Base-by-base conservation (phyloP, 2,113 vertebrate species). In the Saguinus midas region DNA sequence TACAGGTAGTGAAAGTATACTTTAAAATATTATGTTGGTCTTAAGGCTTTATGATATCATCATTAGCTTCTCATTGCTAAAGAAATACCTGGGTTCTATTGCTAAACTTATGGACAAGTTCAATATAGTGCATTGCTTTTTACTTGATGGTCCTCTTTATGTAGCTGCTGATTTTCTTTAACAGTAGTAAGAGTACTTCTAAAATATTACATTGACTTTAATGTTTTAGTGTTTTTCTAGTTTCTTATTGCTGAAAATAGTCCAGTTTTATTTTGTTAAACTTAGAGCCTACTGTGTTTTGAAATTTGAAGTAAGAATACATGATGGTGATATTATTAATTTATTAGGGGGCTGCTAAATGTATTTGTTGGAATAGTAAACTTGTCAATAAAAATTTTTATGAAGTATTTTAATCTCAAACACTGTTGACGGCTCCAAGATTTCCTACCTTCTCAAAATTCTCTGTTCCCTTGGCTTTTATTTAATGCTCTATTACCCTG, bases 371-470 rank as follows among this genome's bases (percentile, higher is more conserved):
- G 45, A 85, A 85, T 96, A 94, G 29, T 85, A 80, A 96, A 95
- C 35, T 94, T 88, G 78, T 94, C 88, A 81, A 58, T 95, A 76
- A 94, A 90, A 85, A 50, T 90, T 57, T 61, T 87, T 95, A 70
- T 97, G 87, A 97, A 96, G 8, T 94, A 85, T 95, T 95, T 96
- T 94, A 96, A 78, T 82, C 32, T 90, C 4, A 94, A 97, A 92
- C 91, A 97, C 94, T 96, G 93, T 96, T 97, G 96, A 95, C n/a
- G 0, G 29, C 90, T 97, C 95, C 27, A 92, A 85, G 52, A 81
- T 96, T 92, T 92, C 72, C 85, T 95, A 35, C 57, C 81, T 97
- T 96, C 96, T 97, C 90, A 96, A 95, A 97, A 97, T 96, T 98
- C 91, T 96, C 93, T 95, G 21, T 92, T 97, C 94, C 85, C 94